phyloP scores from a whole-genome alignment of 2,797 vertebrate genomes.

The Hafferia zeledoni region DNA sequence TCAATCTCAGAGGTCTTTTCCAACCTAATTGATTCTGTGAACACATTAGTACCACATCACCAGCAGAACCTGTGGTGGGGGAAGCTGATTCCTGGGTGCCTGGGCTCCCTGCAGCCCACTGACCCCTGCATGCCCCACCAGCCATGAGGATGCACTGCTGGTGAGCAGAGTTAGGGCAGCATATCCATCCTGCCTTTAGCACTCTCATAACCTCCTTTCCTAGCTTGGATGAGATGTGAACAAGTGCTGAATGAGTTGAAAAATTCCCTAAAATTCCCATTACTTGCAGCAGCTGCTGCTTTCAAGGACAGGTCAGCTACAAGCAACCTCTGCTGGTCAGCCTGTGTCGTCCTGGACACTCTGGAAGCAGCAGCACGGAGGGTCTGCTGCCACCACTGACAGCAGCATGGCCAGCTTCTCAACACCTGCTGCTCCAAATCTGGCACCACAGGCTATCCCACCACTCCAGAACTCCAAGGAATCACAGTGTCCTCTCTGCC shows the following conservation, averaged over 20 bases:
- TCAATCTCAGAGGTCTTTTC: background rate
- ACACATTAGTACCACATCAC: too few species aligned
- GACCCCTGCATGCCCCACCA: too few species aligned
- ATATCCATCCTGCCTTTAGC: background rate
- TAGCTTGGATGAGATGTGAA: background rate
- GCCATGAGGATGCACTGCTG: background rate
- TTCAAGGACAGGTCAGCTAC: background rate
- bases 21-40: background rate
- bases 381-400: rapidly evolving
- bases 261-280: background rate
- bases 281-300: rapidly evolving
- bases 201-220: rapidly evolving
- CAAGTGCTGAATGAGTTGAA: background rate
- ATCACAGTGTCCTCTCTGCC: too few species aligned
- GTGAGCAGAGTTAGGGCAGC: background rate
- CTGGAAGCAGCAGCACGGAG: rapidly evolving
- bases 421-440: background rate
- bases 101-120: too few species aligned
- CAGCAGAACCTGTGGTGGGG: rapidly evolving
- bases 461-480: rapidly evolving
- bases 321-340: background rate
- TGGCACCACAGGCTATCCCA: rapidly evolving
- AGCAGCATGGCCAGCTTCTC: background rate
- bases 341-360: rapidly evolving
- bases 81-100: background rate